Base-by-base conservation (phyloP, 2,797 vertebrate species). In the Muscicapa comitata region DNA sequence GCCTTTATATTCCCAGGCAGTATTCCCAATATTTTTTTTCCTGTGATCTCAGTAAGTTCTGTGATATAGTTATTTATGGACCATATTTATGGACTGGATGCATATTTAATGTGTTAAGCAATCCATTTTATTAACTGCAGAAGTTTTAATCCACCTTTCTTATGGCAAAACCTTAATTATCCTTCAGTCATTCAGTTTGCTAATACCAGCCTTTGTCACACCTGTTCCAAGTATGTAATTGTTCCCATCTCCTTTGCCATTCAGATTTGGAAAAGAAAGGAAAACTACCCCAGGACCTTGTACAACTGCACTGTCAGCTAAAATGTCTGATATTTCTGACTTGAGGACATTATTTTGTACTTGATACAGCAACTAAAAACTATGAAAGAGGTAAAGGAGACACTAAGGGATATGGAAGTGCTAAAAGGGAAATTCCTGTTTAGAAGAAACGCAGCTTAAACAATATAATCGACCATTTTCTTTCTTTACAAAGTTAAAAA, bases 401-500 rank as follows among this genome's bases (percentile, higher is more conserved):
- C 0, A 0, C 58, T 31, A 87, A 74, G 31, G 16, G 28, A 63
- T 54, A 18, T 3, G 15, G 45, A 76, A 65, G 38, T 40, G 42
- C 75, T 83, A 73, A 74, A 90, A 48, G 45, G 17, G 51, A 83
- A 50, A 40, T 28, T 62, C 47, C 23, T 84, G 57, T 79, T 83
- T 63, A 83, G 50, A 88, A 63, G 37, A 86, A 94, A 47, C 25
- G n/a, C 31, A 51, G 25, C 24, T 78, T 61, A 53, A 68, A 55
- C 45, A 73, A 57, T n/a, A 40, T 19, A 78, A 38, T 68, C 23
- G 66, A 62, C 15, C 7, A 10, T 6, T 12, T 31, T 70, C 26
- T 68, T 72, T 86, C 67, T 71, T 72, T 13, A 77, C 20, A 7
- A 29, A 61, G 45, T 26, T 48, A 62, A 80, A 88, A 94, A 86